Base-by-base conservation (phyloP, 1,140 invertebrate genomes). In the Papilio helenus region DNA sequence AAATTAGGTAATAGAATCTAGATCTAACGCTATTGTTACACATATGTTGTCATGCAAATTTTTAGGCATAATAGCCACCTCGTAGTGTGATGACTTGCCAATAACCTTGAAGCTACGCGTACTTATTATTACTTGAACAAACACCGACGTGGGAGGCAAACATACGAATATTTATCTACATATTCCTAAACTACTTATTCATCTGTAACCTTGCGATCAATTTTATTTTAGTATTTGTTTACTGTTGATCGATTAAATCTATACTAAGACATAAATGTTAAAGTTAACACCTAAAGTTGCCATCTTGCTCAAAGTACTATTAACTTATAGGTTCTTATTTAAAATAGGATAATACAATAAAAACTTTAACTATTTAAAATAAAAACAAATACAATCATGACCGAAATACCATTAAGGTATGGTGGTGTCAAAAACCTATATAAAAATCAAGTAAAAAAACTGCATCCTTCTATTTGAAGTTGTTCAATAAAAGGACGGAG, bases 141-240 rank as follows among this genome's bases (percentile, higher is more conserved):
- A 74, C 49, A 74, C 42, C 72, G 23, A 74, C 20, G 72, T 74
- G 72, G 72, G 72, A 74, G 72, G 72, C 61, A 68, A 68, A 68
- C 58, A 29, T 61, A 61, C 58, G 58, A 61, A 61, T 61, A 61
- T 61, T 46, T 14, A 46, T 14, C 44, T 20, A 55, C 51, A 55
- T 61, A 26, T 61, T 26, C 58, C 55, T 20, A 61, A 61, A 61
- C 23, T 26, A 61, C 20, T 26, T 61, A 61, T 58, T 58, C 55
- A 61, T 26, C 20, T 61, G 58, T 49, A 49, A 55, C 51, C 51
- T 55, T 55, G 51, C 7, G 51, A 55, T 55, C 46, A 49, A 49
- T 14, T 49, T 5, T 49, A 16, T 49, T 49, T 8, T 55, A 55
- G 51, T 55, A 7, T 20, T 55, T 55, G 18, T 55, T 4, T n/a